These are phyloP conservation scores for Enoplosus armatus DNA, from an alignment of 2,797 vertebrate genomes.

Conservation along the genomic window DNA sequence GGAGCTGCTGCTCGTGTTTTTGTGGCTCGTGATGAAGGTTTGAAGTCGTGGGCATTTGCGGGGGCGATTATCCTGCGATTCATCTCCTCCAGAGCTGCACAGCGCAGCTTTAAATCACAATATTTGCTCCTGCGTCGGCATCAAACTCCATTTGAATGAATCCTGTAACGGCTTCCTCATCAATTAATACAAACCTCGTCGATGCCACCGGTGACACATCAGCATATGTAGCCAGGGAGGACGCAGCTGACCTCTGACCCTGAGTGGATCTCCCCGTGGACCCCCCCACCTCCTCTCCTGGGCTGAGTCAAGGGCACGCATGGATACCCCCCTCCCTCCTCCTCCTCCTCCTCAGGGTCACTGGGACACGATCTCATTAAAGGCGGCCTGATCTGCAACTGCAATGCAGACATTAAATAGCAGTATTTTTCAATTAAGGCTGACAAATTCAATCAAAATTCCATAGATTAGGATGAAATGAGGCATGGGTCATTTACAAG, in stretches of 20 bases:
- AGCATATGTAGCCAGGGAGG: not conserved
- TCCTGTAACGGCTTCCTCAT: conserved; percentile 55
- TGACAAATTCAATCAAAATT: conserved; percentile 99
- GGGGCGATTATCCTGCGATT: conserved; percentile 24
- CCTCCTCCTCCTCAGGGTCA: conserved; percentile 84
- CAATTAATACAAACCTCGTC: conserved; percentile 43
- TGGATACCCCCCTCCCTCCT: conserved; percentile 26
- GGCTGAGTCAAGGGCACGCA: conserved; percentile 67
- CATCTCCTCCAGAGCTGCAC: conserved; percentile 12
- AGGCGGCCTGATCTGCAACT: conserved; percentile 87
- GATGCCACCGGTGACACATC: conserved; percentile 13
- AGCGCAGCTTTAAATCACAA: conserved; percentile 44
- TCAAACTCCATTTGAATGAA: conserved; percentile 41
- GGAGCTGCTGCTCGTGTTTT: not conserved
- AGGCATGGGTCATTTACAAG: conserved; percentile 99
- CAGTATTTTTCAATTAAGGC: conserved; percentile 99
- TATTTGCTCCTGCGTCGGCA: conserved; percentile 41
- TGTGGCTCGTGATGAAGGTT: conserved; percentile 1
- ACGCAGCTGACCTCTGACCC: conserved; percentile 64
- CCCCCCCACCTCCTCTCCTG: conserved; percentile 8
- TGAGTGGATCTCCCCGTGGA: conserved; percentile 30
- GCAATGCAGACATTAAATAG: conserved; percentile 97
- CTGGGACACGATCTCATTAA: conserved; percentile 93
- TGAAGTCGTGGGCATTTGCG: conserved; percentile 6
- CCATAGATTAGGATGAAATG: conserved; percentile 99